Percentiles rank a stretch among this genome's conserved stretches.
phyloP scores from a whole-genome alignment of 2,888 invertebrate genomes.

The Drosophila robusta region DNA sequence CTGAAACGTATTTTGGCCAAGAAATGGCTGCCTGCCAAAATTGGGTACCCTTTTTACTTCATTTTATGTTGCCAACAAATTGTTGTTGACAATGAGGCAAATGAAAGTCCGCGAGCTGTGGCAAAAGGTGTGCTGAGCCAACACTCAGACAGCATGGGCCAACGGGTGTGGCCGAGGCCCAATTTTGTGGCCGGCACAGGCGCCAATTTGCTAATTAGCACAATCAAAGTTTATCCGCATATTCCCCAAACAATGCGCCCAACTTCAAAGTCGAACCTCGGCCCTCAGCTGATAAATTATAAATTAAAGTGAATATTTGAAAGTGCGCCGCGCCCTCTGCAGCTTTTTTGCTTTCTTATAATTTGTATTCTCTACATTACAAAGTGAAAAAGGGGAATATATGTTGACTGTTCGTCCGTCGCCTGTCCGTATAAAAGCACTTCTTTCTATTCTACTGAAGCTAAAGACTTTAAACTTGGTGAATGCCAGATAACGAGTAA shows the following conservation, averaged over 20 bases:
- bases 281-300: constrained; percentile 65
- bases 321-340: constrained; percentile 16
- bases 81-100: constrained; percentile 49
- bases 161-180: background rate
- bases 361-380: constrained; percentile 22
- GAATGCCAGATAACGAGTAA: too few relatives aligned
- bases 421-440: too few relatives aligned
- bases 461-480: too few relatives aligned
- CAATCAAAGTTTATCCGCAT: constrained; percentile 68
- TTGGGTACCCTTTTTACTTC: constrained; percentile 78
- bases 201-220: constrained; percentile 70
- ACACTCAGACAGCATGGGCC: constrained; percentile 9
- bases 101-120: background rate
- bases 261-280: constrained; percentile 57
- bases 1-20: constrained; percentile 26
- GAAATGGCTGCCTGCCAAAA: constrained; percentile 45
- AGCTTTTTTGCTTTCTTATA: constrained; percentile 19
- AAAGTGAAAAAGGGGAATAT: background rate
- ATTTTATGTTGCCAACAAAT: constrained; percentile 67
- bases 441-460: too few relatives aligned
- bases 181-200: constrained; percentile 18
- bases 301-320: constrained; percentile 76
- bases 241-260: constrained; percentile 37
- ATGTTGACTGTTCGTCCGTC: background rate
- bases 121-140: background rate